phyloP scores from a whole-genome alignment of 2,113 vertebrate genomes.

The rabbit (Oryctolagus cuniculus) region DNA sequence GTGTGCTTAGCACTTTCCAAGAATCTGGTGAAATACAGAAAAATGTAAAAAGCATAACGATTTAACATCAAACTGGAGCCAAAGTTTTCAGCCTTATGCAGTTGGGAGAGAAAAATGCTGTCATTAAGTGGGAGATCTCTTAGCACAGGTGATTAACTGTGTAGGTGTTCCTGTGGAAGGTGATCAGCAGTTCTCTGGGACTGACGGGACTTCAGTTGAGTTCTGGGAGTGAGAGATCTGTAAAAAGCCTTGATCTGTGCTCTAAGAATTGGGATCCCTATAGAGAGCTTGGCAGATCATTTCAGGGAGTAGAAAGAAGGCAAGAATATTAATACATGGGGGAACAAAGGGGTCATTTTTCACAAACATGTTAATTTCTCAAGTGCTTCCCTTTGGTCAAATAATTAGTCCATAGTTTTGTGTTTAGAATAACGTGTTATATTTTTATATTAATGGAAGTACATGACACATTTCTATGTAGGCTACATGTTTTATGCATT shows the following conservation, averaged over 20 bases:
- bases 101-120: neutral
- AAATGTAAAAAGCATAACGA: neutral
- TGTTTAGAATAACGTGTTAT: constrained; percentile 16
- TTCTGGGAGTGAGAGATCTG: neutral
- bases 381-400: neutral
- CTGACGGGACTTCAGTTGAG: neutral
- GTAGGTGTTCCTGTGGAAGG: neutral
- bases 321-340: neutral
- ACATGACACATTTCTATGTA: neutral
- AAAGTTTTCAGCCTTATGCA: neutral
- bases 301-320: neutral
- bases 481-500: neutral
- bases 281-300: neutral
- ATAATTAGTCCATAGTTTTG: neutral
- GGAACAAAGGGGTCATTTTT: neutral
- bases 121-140: neutral
- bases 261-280: neutral
- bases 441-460: constrained; percentile 22
- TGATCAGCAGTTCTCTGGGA: neutral
- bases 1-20: neutral
- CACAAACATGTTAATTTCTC: neutral
- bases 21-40: neutral
- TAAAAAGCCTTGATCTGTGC: neutral
- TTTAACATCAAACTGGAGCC: neutral
- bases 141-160: neutral